Evolutionary conservation across 2,113 vertebrate genomes (phyloP).

Genomic region (Cololabis saira): DNA sequence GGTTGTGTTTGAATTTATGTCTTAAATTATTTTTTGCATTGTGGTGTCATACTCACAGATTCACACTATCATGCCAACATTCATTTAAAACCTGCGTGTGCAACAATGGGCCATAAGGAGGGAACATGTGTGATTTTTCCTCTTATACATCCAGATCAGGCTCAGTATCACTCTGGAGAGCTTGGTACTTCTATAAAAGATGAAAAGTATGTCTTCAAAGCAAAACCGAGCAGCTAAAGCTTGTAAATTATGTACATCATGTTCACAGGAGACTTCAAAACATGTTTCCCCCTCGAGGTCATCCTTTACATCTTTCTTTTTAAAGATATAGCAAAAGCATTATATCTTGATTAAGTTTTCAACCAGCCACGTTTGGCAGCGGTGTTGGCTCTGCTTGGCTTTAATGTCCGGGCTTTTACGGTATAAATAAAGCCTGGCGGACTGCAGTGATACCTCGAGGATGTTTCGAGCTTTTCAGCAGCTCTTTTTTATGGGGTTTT

Average conservation of each 20-base stretch:
- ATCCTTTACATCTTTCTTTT: not conserved
- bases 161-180: not conserved
- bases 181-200: not conserved
- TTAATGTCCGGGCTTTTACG: slow-evolving; percentile 3
- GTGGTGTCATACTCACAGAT: not conserved
- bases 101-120: not conserved
- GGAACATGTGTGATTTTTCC: not conserved
- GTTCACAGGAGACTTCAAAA: slow-evolving; percentile 12
- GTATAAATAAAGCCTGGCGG: slow-evolving; percentile 23
- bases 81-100: not conserved
- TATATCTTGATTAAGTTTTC: not conserved
- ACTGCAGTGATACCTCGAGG: not conserved
- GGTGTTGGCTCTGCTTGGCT: slow-evolving; percentile 7
- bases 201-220: not conserved
- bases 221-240: not conserved
- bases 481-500: not conserved
- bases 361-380: slow-evolving; percentile 2
- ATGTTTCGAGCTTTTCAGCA: not conserved
- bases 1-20: too few relatives aligned
- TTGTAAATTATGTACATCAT: not conserved
- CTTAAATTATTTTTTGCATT: not conserved
- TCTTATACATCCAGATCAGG: not conserved
- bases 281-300: not conserved
- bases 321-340: not conserved
- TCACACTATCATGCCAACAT: not conserved